Evolutionary conservation across 2,888 invertebrate genomes (phyloP), one percentile per base, ranked within the genome.

Genomic region (Spodoptera exigua): DNA sequence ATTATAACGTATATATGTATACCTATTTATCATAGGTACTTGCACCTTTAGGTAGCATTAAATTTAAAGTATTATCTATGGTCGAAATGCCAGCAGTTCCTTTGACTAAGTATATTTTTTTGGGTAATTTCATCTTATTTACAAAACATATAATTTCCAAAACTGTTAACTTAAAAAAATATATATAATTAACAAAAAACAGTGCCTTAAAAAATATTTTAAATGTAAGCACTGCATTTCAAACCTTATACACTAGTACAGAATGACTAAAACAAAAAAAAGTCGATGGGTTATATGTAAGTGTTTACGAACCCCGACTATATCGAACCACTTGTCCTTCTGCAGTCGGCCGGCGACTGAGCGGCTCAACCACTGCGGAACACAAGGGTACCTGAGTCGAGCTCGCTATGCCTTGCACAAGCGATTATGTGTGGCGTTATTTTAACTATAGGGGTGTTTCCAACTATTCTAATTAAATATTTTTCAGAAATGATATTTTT

Each of bases 291-390:
- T 48, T 62, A 61, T 65, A 67, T 54, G 46, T 49, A 56, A 74
- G 39, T 51, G 40, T 61, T 61, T 84, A 85, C 84, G 73, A 84
- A 85, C 85, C 85, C 76, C 74, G 56, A 81, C 70, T 64, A 78
- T 74, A 65, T 66, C 61, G 67, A 80, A 76, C 84, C 81, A 83
- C 32, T 68, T 74, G 63, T 80, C 78, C 74, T 61, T 80, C 53
- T 69, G 56, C 17, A 80, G 67, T 32, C 61, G 71, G 59, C 67
- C 70, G 53, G 62, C 65, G 34, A 82, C 53, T 13, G 65, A 58
- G 53, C 80, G 74, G 68, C 75, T 74, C 74, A 85, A 75, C 40
- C 55, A 80, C 85, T 85, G 82, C 55, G 75, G 79, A 79, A 68
- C 66, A 73, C 70, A 82, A 76, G 60, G 58, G 52, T 44, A 71